Percentiles rank a stretch among this genome's conserved stretches.
phyloP scores from a whole-genome alignment of 2,113 vertebrate genomes.

The Microtus pennsylvanicus region DNA sequence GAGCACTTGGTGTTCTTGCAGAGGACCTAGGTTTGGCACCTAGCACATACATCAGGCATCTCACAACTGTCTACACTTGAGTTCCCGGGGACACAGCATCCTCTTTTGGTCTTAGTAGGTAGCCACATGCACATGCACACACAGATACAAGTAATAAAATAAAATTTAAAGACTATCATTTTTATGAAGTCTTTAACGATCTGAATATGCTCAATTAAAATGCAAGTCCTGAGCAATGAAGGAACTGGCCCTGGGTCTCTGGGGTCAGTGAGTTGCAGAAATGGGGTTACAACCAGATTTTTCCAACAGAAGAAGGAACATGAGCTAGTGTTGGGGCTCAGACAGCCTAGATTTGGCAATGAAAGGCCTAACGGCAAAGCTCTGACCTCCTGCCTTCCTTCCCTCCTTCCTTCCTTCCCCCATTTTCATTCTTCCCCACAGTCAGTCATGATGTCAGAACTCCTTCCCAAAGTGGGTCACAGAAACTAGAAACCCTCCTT shows the following conservation, averaged over 20 bases:
- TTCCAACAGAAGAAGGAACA: not conserved
- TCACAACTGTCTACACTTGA: not conserved
- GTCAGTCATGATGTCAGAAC: not conserved
- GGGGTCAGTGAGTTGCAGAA: not conserved
- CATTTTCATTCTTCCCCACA: not conserved
- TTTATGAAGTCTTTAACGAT: constrained; percentile 18
- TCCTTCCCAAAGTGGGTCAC: not conserved
- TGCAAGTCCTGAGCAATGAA: not conserved
- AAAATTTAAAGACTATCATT: not conserved
- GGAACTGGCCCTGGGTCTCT: not conserved
- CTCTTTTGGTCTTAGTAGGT: not conserved
- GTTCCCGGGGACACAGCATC: not conserved
- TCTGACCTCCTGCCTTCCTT: not conserved
- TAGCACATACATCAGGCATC: not conserved
- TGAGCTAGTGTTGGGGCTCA: not conserved
- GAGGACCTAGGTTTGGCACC: not conserved
- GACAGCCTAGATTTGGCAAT: not conserved
- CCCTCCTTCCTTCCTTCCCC: not conserved
- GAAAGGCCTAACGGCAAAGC: not conserved
- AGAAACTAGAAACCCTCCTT: not conserved
- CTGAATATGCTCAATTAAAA: not conserved
- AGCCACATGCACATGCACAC: not conserved
- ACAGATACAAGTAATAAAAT: not conserved
- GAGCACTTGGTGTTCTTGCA: not conserved
- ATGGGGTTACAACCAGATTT: not conserved